phyloP scores from a whole-genome alignment of 2,113 vertebrate species.

The Odontesthes bonariensis region DNA sequence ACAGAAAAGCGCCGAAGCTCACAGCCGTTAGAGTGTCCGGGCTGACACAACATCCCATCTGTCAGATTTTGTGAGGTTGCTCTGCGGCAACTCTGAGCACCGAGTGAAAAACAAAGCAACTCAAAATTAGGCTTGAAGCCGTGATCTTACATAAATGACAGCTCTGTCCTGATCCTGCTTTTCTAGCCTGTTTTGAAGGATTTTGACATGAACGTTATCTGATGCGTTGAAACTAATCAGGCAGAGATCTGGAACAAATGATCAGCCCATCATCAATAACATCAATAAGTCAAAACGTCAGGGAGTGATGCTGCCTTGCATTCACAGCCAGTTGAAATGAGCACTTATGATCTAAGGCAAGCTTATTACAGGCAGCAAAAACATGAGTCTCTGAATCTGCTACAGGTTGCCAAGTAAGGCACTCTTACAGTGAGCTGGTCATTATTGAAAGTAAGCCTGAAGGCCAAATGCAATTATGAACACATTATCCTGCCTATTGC shows the following conservation, averaged over 20 bases:
- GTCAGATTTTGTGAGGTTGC: background rate
- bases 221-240: conserved; percentile 18
- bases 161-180: background rate
- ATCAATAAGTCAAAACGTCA: conserved; percentile 46
- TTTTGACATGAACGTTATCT: background rate
- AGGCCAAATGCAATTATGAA: conserved; percentile 64
- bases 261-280: conserved; percentile 39
- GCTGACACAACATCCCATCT: conserved; percentile 27
- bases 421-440: conserved; percentile 50
- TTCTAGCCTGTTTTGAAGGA: background rate
- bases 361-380: conserved; percentile 60
- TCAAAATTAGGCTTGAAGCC: background rate
- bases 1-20: conserved; percentile 16
- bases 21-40: conserved; percentile 22
- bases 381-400: conserved; percentile 31
- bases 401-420: conserved; percentile 69
- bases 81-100: conserved; percentile 4
- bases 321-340: conserved; percentile 44
- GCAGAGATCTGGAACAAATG: conserved; percentile 28
- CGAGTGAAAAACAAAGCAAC: background rate
- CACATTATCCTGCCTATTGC: conserved; percentile 55
- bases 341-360: conserved; percentile 45
- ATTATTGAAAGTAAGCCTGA: conserved; percentile 64
- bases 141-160: conserved; percentile 1
- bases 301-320: conserved; percentile 18